Conservation (phyloP, 2,888 invertebrate species). For the Lingula anatina region DNA sequence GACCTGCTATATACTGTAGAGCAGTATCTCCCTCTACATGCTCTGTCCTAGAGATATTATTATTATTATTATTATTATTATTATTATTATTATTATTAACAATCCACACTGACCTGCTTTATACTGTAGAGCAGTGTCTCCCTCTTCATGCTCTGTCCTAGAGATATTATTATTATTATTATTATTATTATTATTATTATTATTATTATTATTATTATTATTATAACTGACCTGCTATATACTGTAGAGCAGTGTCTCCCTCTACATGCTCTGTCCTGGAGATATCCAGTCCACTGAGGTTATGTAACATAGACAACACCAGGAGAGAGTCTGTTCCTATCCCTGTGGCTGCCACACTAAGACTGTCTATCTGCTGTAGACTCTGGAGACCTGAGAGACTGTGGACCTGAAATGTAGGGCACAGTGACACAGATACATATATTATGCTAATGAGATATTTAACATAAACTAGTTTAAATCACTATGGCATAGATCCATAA, state of each 20-base stretch:
- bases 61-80: too few relatives aligned
- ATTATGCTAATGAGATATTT: conserved; percentile 15
- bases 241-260: conserved; percentile 36
- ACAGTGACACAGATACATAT: conserved; percentile 19
- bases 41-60: conserved; percentile 36
- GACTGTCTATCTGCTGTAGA: conserved; percentile 22
- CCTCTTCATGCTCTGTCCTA: too few relatives aligned
- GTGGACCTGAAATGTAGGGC: conserved; percentile 25
- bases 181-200: too few relatives aligned
- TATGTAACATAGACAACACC: conserved; percentile 22
- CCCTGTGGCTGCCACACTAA: conserved; percentile 37
- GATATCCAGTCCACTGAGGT: conserved; percentile 31
- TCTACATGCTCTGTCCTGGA: conserved; percentile 33
- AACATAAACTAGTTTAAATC: background rate
- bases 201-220: too few relatives aligned
- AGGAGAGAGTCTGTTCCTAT: conserved; percentile 35
- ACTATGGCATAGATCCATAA: too few relatives aligned
- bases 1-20: conserved; percentile 28
- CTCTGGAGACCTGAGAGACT: conserved; percentile 36
- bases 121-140: too few relatives aligned
- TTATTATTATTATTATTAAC: too few relatives aligned
- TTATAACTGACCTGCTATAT: conserved; percentile 25
- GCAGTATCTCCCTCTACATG: conserved; percentile 37
- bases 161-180: too few relatives aligned
- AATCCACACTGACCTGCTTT: too few relatives aligned